phyloP scores from a whole-genome alignment of 2,797 vertebrate species.

The Danio aesculapii region DNA sequence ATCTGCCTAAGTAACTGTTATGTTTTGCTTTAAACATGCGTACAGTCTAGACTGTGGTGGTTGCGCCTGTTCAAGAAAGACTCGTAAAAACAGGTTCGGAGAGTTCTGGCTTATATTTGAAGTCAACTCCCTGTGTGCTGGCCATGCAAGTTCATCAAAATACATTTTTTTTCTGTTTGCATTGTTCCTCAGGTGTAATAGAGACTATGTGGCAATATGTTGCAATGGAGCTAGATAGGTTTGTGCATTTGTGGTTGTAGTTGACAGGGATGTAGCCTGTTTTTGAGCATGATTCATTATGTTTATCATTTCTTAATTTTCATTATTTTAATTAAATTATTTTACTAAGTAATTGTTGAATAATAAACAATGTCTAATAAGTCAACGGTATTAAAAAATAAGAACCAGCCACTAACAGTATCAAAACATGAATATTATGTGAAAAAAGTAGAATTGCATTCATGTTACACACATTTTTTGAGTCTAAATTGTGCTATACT shows the following conservation, averaged over 20 bases:
- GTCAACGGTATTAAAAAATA: too few species aligned
- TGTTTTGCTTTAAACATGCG: conserved; percentile 34
- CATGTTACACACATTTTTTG: too few species aligned
- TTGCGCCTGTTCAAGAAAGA: conserved; percentile 39
- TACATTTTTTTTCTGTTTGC: conserved; percentile 13
- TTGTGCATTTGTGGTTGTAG: not conserved
- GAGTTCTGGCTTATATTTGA: conserved; percentile 16
- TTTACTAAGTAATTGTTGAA: too few species aligned
- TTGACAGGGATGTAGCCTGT: too few species aligned
- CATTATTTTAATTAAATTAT: too few species aligned
- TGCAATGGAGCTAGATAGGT: not conserved
- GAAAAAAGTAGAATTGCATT: too few species aligned
- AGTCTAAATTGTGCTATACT: too few species aligned
- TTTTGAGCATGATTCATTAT: too few species aligned
- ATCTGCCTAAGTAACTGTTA: conserved; percentile 21
- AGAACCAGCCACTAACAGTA: too few species aligned
- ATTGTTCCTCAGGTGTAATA: not conserved
- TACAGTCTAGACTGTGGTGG: conserved; percentile 50
- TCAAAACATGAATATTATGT: too few species aligned
- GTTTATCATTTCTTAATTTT: too few species aligned
- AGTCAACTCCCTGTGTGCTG: not conserved
- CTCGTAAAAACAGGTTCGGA: conserved; percentile 33
- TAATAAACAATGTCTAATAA: too few species aligned
- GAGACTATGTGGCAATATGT: conserved; percentile 3
- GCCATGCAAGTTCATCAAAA: not conserved